Evolutionary conservation across 2,888 invertebrate genomes (phyloP).

Genomic region (Strigamia crassipes): DNA sequence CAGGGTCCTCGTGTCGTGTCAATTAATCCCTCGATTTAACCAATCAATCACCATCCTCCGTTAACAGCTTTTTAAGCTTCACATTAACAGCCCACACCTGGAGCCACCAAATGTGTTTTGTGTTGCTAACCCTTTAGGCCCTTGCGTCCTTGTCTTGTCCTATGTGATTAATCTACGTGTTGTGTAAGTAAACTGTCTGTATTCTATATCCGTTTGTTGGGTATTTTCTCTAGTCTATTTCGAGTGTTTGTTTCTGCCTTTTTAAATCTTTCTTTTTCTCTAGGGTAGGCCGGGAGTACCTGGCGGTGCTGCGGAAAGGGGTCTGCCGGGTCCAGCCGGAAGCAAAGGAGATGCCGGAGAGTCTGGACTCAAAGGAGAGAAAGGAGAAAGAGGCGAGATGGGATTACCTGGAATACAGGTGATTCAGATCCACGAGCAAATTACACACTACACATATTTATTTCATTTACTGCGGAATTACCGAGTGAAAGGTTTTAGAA

Average conservation of each 20-base stretch:
- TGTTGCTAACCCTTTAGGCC: neutral
- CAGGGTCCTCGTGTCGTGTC: neutral
- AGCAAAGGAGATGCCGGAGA: conserved; percentile 66
- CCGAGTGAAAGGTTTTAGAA: too few relatives aligned
- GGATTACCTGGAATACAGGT: conserved; percentile 61
- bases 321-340: conserved; percentile 70
- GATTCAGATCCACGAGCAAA: neutral
- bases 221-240: neutral
- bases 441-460: too few relatives aligned
- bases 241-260: neutral
- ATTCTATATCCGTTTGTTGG: neutral
- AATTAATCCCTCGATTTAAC: neutral
- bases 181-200: neutral
- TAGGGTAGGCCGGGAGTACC: conserved; percentile 65
- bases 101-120: neutral
- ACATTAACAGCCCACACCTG: neutral
- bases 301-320: conserved; percentile 67
- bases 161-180: neutral
- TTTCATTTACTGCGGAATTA: too few relatives aligned
- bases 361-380: conserved; percentile 61
- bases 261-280: neutral
- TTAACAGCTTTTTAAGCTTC: neutral
- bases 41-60: neutral
- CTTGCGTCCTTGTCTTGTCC: neutral
- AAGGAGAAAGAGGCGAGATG: conserved; percentile 63